A percentile compares a stretch with the other conserved stretches of the same genome.
Conservation (phyloP, 37 sponge, comb jelly and placozoan genomes). For the Chondrilla cf. caribensis region DNA sequence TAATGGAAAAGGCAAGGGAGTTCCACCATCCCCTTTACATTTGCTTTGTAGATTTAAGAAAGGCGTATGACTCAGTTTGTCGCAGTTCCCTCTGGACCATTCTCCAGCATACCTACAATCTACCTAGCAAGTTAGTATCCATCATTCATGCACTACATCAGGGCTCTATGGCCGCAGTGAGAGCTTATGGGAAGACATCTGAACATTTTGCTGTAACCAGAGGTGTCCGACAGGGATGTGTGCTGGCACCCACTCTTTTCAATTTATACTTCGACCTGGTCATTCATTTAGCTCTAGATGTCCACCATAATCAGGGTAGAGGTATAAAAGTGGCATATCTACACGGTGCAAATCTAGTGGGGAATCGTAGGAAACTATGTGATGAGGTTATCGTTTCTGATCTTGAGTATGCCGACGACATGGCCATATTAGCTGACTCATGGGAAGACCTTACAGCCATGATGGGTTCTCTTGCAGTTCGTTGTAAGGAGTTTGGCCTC, state of each 20-base stretch:
- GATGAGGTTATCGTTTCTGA: background rate
- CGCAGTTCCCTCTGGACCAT: background rate
- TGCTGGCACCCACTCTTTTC: slow-evolving; percentile 12
- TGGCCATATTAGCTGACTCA: background rate
- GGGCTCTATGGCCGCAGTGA: background rate
- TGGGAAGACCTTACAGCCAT: background rate
- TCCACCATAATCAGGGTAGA: background rate
- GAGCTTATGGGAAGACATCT: background rate
- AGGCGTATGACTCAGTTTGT: background rate
- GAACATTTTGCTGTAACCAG: background rate
- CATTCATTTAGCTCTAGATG: background rate
- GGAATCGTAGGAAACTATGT: background rate
- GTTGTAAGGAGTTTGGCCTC: background rate
- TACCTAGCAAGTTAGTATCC: background rate
- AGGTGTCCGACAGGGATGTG: slow-evolving; percentile 18
- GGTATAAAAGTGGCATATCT: background rate
- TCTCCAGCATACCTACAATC: background rate
- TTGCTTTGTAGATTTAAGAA: background rate
- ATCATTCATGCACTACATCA: background rate
- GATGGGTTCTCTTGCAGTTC: background rate
- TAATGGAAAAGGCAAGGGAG: slow-evolving; percentile 3
- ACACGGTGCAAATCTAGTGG: background rate
- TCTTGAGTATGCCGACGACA: background rate
- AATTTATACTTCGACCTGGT: slow-evolving; percentile 3
- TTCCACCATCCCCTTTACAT: background rate